These are phyloP conservation scores for Caenorhabditis japonica DNA, from an alignment of 2,888 invertebrate genomes.

Conservation along the genomic window DNA sequence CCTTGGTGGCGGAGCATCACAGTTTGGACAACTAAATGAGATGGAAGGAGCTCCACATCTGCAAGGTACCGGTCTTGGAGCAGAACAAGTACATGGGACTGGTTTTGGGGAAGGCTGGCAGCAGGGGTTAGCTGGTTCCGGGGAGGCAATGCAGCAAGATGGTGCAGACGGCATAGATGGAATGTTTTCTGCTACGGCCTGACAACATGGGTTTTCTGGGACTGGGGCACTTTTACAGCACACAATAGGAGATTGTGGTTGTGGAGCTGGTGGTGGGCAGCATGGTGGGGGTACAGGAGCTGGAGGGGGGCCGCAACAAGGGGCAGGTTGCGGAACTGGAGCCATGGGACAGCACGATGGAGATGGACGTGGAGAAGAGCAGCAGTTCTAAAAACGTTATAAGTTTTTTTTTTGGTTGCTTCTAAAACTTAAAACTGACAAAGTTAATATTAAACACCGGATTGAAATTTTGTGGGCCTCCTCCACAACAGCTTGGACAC, in stretches of 20 bases:
- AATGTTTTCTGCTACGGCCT: slow-evolving; percentile 36
- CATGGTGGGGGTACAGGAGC: slow-evolving; percentile 32
- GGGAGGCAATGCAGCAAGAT: slow-evolving; percentile 52
- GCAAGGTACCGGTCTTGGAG: slow-evolving; percentile 62
- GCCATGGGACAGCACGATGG: slow-evolving; percentile 52
- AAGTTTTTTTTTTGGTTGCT: neutral
- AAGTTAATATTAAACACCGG: slow-evolving; percentile 47
- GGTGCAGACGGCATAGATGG: slow-evolving; percentile 43
- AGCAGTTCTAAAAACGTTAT: slow-evolving; percentile 45
- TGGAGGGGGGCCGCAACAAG: slow-evolving; percentile 51
- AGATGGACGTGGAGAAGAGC: slow-evolving; percentile 54
- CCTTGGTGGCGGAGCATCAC: slow-evolving; percentile 56
- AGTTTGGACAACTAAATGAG: slow-evolving; percentile 50
- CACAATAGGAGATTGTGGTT: slow-evolving; percentile 44
- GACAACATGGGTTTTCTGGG: slow-evolving; percentile 65
- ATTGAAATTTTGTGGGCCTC: slow-evolving; percentile 10
- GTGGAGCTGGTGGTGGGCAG: slow-evolving; percentile 29
- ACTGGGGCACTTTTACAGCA: slow-evolving; percentile 62
- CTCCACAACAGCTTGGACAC: slow-evolving; percentile 50
- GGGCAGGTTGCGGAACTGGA: slow-evolving; percentile 34
- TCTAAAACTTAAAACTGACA: slow-evolving; percentile 14
- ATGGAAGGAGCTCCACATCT: slow-evolving; percentile 56
- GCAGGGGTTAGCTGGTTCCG: slow-evolving; percentile 54
- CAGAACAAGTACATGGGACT: slow-evolving; percentile 50
- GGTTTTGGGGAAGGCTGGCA: slow-evolving; percentile 51